Percentiles rank a stretch among this genome's conserved stretches.
Conservation (phyloP, 2,888 invertebrate genomes). For the Tiliacea aurago region DNA sequence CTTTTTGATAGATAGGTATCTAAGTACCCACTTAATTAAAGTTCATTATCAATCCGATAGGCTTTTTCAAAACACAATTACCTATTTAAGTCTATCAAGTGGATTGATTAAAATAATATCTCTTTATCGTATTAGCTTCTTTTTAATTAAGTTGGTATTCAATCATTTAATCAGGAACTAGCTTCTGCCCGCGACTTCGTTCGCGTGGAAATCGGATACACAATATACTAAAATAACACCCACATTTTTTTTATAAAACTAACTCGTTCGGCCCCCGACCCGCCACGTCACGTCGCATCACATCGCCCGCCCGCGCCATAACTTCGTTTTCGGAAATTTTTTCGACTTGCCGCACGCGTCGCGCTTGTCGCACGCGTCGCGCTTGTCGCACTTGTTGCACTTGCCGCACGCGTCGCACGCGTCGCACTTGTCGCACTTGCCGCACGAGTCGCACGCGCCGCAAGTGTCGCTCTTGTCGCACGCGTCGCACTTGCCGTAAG, state of each 20-base stretch:
- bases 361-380: too few species aligned
- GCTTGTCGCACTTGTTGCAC: too few species aligned
- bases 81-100: slow-evolving; percentile 4
- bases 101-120: slow-evolving; percentile 4
- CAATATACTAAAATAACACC: background rate
- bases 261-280: background rate
- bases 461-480: too few species aligned
- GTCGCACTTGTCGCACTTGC: too few species aligned
- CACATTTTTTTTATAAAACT: background rate
- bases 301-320: background rate
- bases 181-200: background rate
- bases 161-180: slow-evolving; percentile 8
- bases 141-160: slow-evolving; percentile 43
- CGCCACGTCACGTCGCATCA: too few species aligned
- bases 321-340: too few species aligned
- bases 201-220: background rate
- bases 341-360: too few species aligned
- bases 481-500: too few species aligned
- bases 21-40: slow-evolving; percentile 24
- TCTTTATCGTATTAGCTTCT: background rate
- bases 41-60: slow-evolving; percentile 24
- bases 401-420: too few species aligned
- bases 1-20: too few species aligned
- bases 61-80: background rate
- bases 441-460: too few species aligned